Conservation (phyloP, 2,113 vertebrate genomes). For the Trogon melanurus region DNA sequence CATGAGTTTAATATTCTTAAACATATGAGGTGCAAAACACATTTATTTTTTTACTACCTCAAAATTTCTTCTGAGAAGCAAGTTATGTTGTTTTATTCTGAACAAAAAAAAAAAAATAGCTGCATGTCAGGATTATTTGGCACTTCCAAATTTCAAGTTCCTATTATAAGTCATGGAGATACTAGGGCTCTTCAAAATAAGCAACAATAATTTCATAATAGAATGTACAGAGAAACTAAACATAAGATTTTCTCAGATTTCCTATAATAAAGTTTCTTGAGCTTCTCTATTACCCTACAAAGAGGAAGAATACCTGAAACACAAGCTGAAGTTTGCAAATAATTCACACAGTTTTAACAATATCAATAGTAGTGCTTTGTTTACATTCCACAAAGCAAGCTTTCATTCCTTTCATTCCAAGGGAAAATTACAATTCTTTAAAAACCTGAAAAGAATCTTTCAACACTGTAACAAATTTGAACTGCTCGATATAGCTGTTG, state of each 20-base stretch:
- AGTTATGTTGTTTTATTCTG: not conserved
- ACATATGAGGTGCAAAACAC: rapidly evolving
- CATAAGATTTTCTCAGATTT: not conserved
- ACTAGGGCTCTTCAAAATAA: not conserved
- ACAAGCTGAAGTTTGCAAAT: not conserved
- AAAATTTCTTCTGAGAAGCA: not conserved
- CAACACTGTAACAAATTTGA: not conserved
- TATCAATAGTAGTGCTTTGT: not conserved
- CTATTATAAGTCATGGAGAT: not conserved
- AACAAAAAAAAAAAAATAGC: not conserved
- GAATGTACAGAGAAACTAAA: not conserved
- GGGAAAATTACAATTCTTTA: constrained; percentile 5
- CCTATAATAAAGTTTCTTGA: not conserved
- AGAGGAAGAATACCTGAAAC: not conserved
- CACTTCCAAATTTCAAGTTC: not conserved
- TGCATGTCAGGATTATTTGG: not conserved
- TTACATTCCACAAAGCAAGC: constrained; percentile 13
- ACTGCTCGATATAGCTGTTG: not conserved
- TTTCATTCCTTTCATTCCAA: not conserved
- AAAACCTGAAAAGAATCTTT: constrained; percentile 22
- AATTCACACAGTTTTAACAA: not conserved
- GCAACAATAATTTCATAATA: not conserved
- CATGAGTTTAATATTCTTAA: not conserved
- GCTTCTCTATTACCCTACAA: not conserved
- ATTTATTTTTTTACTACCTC: not conserved